A percentile compares a stretch with the other conserved stretches of the same genome.
Evolutionary conservation across 2,888 invertebrate species (phyloP).

Genomic region (Phrixothrix hirtus): DNA sequence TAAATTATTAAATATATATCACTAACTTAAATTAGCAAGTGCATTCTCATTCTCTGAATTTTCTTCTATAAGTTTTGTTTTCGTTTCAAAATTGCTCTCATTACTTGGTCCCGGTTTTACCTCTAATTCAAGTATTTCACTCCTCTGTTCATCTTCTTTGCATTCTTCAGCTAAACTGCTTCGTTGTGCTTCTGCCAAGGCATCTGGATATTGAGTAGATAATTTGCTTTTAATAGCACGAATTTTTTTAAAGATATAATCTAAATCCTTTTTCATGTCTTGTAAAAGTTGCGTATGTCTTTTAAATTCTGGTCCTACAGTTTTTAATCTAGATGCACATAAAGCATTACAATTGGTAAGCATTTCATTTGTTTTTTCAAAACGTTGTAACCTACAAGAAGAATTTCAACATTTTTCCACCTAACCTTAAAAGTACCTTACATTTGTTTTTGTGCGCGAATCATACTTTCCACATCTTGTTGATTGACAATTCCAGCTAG

Average conservation of each 20-base stretch:
- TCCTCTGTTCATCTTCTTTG: slow-evolving; percentile 48
- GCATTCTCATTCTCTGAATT: not conserved
- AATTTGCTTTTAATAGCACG: slow-evolving; percentile 80
- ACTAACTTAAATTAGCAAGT: not conserved
- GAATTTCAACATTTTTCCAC: too few relatives aligned
- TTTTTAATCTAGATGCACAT: slow-evolving; percentile 84
- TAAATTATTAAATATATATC: too few relatives aligned
- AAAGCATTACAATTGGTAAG: slow-evolving; percentile 93
- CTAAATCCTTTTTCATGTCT: slow-evolving; percentile 94
- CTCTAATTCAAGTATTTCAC: slow-evolving; percentile 29
- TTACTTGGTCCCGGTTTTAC: not conserved
- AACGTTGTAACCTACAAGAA: slow-evolving; percentile 91
- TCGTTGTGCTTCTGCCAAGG: slow-evolving; percentile 63
- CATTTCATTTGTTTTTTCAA: slow-evolving; percentile 99
- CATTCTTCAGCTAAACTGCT: slow-evolving; percentile 53
- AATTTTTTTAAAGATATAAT: slow-evolving; percentile 92
- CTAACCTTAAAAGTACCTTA: slow-evolving; percentile 57
- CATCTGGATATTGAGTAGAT: slow-evolving; percentile 68
- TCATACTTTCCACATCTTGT: slow-evolving; percentile 86
- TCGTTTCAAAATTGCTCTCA: not conserved
- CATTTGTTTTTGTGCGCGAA: slow-evolving; percentile 92
- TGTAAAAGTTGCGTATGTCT: slow-evolving; percentile 83
- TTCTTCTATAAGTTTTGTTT: not conserved
- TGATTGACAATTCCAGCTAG: slow-evolving; percentile 90
- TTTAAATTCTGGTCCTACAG: slow-evolving; percentile 86